Percentiles rank a stretch among this genome's conserved stretches.
These are phyloP conservation scores for Ostrea denselamellosa DNA, from an alignment of 1,140 invertebrate genomes.

Conservation along the genomic window DNA sequence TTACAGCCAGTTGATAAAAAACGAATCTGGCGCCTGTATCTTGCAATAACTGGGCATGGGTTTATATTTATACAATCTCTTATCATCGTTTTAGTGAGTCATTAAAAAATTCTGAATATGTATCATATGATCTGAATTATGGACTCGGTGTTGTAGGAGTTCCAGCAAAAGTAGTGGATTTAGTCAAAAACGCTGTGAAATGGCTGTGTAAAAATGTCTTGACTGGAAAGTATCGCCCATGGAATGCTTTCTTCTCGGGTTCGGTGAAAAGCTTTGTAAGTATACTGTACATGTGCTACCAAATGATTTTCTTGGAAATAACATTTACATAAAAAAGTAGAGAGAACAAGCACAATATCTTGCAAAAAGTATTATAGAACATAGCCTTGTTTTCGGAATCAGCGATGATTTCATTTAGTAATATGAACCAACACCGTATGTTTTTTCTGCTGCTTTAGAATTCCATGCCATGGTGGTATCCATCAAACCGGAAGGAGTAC, in stretches of 20 bases:
- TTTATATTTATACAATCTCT: no score
- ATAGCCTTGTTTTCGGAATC: no score
- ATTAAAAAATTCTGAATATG: no score
- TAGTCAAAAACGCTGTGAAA: constrained; percentile 47
- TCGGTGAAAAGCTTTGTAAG: constrained; percentile 54
- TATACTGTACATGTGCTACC: background rate
- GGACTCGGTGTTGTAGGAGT: background rate
- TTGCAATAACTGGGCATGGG: no score
- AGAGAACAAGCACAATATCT: no score
- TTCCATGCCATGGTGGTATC: constrained; percentile 67
- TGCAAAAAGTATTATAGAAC: no score
- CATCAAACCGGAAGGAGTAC: constrained; percentile 61
- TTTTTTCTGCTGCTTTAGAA: constrained; percentile 43
- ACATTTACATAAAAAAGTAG: no score
- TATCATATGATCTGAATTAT: no score
- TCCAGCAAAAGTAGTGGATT: constrained; percentile 35
- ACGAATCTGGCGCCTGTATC: no score
- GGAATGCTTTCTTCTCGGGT: constrained; percentile 63
- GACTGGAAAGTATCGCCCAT: constrained; percentile 46
- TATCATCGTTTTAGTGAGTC: no score
- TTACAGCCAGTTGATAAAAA: no score
- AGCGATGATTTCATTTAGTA: no score
- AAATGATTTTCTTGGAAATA: background rate
- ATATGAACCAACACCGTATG: background rate
- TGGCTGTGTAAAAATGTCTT: constrained; percentile 52